These are phyloP conservation scores for Cacatua alba DNA, from an alignment of 2,113 vertebrate species.

Conservation along the genomic window DNA sequence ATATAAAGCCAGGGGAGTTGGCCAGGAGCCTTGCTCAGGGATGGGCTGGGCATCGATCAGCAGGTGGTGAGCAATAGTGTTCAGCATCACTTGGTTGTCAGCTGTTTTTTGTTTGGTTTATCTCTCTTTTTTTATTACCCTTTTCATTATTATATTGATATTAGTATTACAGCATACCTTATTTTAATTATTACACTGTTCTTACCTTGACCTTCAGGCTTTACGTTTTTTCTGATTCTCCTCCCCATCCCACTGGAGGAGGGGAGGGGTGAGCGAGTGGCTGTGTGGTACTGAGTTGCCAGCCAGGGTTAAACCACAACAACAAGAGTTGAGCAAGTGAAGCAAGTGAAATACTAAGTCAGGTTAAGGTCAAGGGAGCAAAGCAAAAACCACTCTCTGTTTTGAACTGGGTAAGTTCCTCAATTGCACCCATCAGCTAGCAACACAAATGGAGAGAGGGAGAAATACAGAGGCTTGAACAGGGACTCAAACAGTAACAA, in stretches of 20 bases:
- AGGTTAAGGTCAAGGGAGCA: not conserved
- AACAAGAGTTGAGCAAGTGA: not conserved
- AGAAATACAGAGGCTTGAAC: not conserved
- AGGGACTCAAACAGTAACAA: not conserved
- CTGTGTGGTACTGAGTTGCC: not conserved
- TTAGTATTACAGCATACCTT: not conserved
- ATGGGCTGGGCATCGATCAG: not conserved
- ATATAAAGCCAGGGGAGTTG: not conserved
- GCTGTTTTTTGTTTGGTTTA: not conserved
- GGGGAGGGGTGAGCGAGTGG: not conserved
- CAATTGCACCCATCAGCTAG: not conserved
- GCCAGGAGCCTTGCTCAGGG: not conserved
- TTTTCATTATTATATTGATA: not conserved
- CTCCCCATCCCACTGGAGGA: not conserved
- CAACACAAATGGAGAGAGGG: not conserved
- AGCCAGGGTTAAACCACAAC: not conserved
- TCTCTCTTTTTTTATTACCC: not conserved
- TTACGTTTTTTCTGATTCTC: not conserved
- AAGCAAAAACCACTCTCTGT: not conserved
- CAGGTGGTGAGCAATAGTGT: not conserved
- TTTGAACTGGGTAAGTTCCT: not conserved
- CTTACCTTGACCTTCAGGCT: not conserved
- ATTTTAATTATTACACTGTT: not conserved
- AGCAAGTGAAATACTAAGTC: not conserved
- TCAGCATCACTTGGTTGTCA: not conserved